Conservation (phyloP, 2,888 invertebrate genomes). For the Pristionchus japonicus region DNA sequence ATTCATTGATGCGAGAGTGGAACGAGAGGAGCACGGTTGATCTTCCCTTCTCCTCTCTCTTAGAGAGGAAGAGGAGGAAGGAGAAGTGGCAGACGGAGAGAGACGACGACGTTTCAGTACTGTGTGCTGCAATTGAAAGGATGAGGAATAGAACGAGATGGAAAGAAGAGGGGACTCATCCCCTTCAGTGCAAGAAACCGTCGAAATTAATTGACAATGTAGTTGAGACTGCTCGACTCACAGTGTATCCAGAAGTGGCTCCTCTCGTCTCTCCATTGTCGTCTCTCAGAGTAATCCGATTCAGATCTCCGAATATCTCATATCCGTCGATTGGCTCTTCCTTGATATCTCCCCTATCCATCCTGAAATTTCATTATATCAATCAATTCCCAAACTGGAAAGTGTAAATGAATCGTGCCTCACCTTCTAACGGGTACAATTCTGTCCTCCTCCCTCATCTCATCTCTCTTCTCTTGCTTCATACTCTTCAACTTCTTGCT, state of each 20-base stretch:
- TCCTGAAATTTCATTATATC: background rate
- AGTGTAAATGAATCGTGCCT: too few species aligned
- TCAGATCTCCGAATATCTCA: background rate
- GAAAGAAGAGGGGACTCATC: background rate
- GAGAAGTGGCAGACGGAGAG: background rate
- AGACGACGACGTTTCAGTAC: slow-evolving; percentile 1
- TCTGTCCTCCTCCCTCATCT: background rate
- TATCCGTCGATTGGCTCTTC: background rate
- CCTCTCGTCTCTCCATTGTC: slow-evolving; percentile 15
- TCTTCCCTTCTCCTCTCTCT: background rate
- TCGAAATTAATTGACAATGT: too few species aligned
- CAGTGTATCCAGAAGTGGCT: background rate
- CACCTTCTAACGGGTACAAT: background rate
- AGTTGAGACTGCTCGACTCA: background rate
- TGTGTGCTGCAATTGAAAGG: background rate
- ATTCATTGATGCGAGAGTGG: background rate
- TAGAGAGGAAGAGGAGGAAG: background rate
- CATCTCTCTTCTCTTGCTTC: background rate
- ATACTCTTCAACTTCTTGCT: slow-evolving; percentile 10
- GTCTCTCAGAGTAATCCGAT: background rate
- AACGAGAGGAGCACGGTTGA: background rate
- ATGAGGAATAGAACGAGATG: background rate
- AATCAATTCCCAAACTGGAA: background rate
- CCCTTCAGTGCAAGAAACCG: too few species aligned
- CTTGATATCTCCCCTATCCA: background rate